Evolutionary conservation across 2,113 vertebrate genomes (phyloP), one percentile per base, ranked within the genome.

Genomic region (Ailuropoda melanoleuca): DNA sequence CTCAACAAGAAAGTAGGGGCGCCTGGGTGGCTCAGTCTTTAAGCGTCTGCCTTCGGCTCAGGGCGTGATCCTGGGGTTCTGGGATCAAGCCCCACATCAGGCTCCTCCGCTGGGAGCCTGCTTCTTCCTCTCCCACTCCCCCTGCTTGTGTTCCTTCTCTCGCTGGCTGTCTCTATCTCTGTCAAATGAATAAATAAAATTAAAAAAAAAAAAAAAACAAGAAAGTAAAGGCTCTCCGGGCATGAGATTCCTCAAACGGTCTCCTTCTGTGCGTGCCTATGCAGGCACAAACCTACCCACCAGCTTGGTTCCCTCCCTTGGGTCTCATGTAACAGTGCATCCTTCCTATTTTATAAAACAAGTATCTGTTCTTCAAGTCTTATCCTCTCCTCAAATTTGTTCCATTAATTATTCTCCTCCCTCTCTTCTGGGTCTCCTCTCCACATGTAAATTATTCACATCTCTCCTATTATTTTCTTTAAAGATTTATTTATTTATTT

Each of bases 401-500:
- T 60, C 34, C 82, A 93, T 66, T 60, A 62, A 64, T 50, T 82
- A 82, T 55, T 60, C 34, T 78, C 26, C 60, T 74, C 72, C 48
- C 39, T 72, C 60, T 87, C 77, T n/a, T 77, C 86, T 77, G 60
- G 23, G 23, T 85, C 48, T 58, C 18, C 26, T 43, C 72, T 93
- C 48, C 82, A 34, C 34, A 80, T n/a, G 90, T 74, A 62, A 83
- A 70, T 96, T 50, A 97, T 60, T 87, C 83, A 82, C 9, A 1
- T 64, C 19, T 95, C 68, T 90, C 53, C 34, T 43, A 88, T 55
- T 92, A 91, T 23, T 81, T 56, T 56, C 19, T 56, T 56, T 60
- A 4, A 64, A 68, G 66, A 37, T 8, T 68, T 68, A n/a, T 19
- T 21, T 37, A 43, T 43, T 43, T 43, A 43, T 43, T 56, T 37